A percentile compares a stretch with the other conserved stretches of the same genome.
phyloP scores from a whole-genome alignment of 1,140 invertebrate species.

The Ectropis grisescens region DNA sequence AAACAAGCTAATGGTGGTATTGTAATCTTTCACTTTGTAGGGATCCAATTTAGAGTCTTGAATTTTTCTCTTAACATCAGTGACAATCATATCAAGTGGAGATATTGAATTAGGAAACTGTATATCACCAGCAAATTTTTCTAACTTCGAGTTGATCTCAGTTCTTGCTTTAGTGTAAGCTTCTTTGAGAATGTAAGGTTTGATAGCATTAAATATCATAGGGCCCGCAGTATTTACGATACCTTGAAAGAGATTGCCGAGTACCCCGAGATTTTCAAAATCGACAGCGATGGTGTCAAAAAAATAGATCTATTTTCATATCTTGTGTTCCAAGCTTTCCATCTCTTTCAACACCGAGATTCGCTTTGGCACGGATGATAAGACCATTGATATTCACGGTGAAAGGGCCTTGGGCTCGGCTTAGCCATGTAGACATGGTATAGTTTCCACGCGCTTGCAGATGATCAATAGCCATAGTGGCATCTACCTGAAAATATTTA shows the following conservation, averaged over 20 bases:
- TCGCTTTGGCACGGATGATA: constrained; percentile 74
- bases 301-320: constrained; percentile 83
- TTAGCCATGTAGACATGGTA: constrained; percentile 78
- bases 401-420: constrained; percentile 79
- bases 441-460: constrained; percentile 82
- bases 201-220: constrained; percentile 88
- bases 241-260: constrained; percentile 81
- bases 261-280: constrained; percentile 84
- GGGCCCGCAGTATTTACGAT: constrained; percentile 83
- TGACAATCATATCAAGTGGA: constrained; percentile 84
- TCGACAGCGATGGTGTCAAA: constrained; percentile 84
- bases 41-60: constrained; percentile 81
- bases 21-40: constrained; percentile 78
- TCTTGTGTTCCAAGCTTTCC: constrained; percentile 82
- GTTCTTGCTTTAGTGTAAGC: constrained; percentile 77
- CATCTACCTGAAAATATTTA: constrained; percentile 79
- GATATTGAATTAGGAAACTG: constrained; percentile 88
- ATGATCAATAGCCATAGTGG: constrained; percentile 76
- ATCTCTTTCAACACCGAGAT: constrained; percentile 77
- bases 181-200: constrained; percentile 84
- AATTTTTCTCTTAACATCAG: constrained; percentile 79
- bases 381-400: constrained; percentile 80
- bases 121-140: constrained; percentile 75
- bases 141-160: constrained; percentile 77
- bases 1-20: constrained; percentile 77